A percentile compares a stretch with the other conserved stretches of the same genome.
Evolutionary conservation across 2,113 vertebrate genomes (phyloP).

Genomic region (Ovibos moschatus): DNA sequence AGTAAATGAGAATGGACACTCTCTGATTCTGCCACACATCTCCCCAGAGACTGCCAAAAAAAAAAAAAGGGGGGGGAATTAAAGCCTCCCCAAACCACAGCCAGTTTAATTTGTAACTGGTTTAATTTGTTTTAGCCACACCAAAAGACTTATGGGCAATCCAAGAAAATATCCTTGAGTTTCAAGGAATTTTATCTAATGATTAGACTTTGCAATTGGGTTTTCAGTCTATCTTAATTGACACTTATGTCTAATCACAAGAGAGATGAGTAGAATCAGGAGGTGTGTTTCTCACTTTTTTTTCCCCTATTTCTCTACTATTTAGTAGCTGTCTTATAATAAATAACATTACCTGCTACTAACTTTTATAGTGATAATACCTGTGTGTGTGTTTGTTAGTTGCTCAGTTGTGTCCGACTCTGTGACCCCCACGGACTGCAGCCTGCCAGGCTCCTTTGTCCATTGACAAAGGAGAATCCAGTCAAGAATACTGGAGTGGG

Average conservation of each 20-base stretch:
- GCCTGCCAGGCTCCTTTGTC: neutral
- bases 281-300: neutral
- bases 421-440: neutral
- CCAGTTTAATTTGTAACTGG: neutral
- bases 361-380: neutral
- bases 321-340: neutral
- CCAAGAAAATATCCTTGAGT: neutral
- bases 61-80: neutral
- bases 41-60: neutral
- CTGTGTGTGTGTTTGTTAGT: neutral
- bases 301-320: neutral
- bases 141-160: neutral
- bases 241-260: neutral
- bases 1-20: neutral
- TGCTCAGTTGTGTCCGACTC: neutral
- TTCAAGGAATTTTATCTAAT: neutral
- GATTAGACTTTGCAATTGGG: neutral
- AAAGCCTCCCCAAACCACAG: neutral
- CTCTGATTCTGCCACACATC: neutral
- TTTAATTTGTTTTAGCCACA: neutral
- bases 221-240: constrained; percentile 14
- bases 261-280: neutral
- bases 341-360: neutral
- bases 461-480: neutral
- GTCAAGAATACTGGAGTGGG: neutral